Conservation (phyloP, 2,888 invertebrate genomes). For the Ferdinandea cuprea region DNA sequence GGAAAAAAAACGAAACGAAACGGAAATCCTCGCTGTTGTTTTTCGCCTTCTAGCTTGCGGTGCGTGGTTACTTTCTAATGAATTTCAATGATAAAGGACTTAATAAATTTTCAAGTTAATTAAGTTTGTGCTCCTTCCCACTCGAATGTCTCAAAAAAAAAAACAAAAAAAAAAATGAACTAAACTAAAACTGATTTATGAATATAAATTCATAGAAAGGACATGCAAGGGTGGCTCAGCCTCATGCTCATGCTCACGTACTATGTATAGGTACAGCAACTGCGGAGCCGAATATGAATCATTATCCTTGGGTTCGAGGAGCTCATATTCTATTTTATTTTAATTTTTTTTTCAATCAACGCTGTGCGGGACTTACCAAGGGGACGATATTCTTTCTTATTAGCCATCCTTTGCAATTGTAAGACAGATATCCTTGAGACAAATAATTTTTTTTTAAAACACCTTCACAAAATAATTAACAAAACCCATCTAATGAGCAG, state of each 20-base stretch:
- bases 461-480: constrained; percentile 55
- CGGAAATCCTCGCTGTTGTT: constrained; percentile 63
- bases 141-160: constrained; percentile 31
- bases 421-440: constrained; percentile 58
- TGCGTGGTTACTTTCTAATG: constrained; percentile 75
- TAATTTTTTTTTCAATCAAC: constrained; percentile 68
- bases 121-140: constrained; percentile 77
- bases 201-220: constrained; percentile 53
- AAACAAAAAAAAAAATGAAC: constrained; percentile 29
- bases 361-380: not conserved
- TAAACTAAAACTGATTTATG: constrained; percentile 70
- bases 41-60: constrained; percentile 47
- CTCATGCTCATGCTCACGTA: no score
- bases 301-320: constrained; percentile 67
- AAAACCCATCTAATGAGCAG: constrained; percentile 68
- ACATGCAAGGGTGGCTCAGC: constrained; percentile 63
- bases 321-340: constrained; percentile 67
- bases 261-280: constrained; percentile 30
- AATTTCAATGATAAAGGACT: constrained; percentile 79
- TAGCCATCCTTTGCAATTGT: constrained; percentile 28
- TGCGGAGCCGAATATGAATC: constrained; percentile 61
- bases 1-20: constrained; percentile 55
- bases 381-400: constrained; percentile 3
- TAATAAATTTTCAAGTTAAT: constrained; percentile 82
- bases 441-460: constrained; percentile 38